A percentile compares a stretch with the other conserved stretches of the same genome.
Evolutionary conservation across 2,113 vertebrate species (phyloP).

Genomic region (Galemys pyrenaicus): DNA sequence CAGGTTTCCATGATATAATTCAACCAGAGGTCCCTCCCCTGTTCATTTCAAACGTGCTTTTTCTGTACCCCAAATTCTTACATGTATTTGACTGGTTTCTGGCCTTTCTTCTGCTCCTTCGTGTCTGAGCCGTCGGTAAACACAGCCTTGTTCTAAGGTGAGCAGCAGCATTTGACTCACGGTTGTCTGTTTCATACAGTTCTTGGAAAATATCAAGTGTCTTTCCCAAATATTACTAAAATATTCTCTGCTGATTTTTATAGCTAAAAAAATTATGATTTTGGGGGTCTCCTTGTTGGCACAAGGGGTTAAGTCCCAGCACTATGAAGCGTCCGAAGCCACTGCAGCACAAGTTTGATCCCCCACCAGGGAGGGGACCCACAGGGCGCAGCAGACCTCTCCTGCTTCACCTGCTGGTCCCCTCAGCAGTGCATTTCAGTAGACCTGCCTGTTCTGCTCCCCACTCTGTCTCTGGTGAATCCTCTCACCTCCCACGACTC

Average conservation of each 20-base stretch:
- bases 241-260: background rate
- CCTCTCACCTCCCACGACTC: too few relatives aligned
- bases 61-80: background rate
- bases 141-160: background rate
- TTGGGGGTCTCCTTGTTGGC: too few relatives aligned
- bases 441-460: too few relatives aligned
- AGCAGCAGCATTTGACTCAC: background rate
- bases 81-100: conserved; percentile 42
- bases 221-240: background rate
- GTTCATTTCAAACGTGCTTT: background rate
- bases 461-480: too few relatives aligned
- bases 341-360: too few relatives aligned
- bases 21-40: background rate
- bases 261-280: background rate
- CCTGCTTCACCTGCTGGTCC: too few relatives aligned
- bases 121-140: background rate
- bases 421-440: too few relatives aligned
- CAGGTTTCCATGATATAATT: too few relatives aligned
- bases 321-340: too few relatives aligned
- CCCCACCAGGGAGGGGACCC: too few relatives aligned
- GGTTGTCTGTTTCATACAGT: background rate
- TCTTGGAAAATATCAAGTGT: background rate
- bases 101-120: background rate
- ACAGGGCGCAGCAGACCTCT: too few relatives aligned
- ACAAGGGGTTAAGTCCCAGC: too few relatives aligned